These are phyloP conservation scores for Priocnemis perturbator DNA, from an alignment of 2,888 invertebrate species.

Conservation along the genomic window DNA sequence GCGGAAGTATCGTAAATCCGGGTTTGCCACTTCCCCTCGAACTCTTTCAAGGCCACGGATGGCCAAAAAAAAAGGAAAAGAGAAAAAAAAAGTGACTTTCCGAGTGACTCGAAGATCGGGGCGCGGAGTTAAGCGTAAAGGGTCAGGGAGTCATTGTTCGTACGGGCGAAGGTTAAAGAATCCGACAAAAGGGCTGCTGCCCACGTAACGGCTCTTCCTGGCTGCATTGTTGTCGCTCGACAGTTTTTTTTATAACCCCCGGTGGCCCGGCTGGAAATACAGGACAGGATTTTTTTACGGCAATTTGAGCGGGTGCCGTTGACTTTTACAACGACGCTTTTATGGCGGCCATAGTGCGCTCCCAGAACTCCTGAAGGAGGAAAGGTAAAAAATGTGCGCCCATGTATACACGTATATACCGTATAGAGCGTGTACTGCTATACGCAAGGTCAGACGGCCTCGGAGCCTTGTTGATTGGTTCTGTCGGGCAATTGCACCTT, in stretches of 20 bases:
- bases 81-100: conserved; percentile 9
- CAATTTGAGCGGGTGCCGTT: conserved; percentile 64
- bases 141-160: conserved; percentile 49
- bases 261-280: conserved; percentile 24
- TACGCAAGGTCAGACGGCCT: conserved; percentile 63
- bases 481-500: conserved; percentile 18
- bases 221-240: conserved; percentile 54
- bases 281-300: conserved; percentile 60
- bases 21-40: neutral
- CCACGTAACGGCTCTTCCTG: conserved; percentile 59
- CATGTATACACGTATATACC: conserved; percentile 24
- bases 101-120: too few relatives aligned
- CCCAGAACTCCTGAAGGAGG: conserved; percentile 20
- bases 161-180: conserved; percentile 47
- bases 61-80: conserved; percentile 11
- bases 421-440: conserved; percentile 13
- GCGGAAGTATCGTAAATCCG: conserved; percentile 37
- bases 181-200: conserved; percentile 53
- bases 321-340: conserved; percentile 65
- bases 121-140: conserved; percentile 42
- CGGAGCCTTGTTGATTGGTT: conserved; percentile 30
- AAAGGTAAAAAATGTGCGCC: conserved; percentile 58
- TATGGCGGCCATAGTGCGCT: conserved; percentile 51
- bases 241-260: conserved; percentile 21
- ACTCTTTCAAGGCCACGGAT: neutral